Evolutionary conservation across 2,888 invertebrate species (phyloP).

Genomic region (Drosophila sordidula): DNA sequence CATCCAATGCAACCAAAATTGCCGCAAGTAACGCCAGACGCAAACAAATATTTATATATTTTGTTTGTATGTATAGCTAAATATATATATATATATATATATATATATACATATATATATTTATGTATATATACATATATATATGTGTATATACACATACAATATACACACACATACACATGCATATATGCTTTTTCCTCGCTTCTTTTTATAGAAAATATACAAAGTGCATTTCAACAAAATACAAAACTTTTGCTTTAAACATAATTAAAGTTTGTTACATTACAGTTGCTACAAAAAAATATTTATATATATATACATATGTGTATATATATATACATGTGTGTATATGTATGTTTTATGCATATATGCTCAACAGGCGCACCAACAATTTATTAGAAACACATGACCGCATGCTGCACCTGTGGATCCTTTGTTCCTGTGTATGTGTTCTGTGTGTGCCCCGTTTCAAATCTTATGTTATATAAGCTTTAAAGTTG

Average conservation of each 20-base stretch:
- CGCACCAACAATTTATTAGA: slow-evolving; percentile 8
- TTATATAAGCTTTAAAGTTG: slow-evolving; percentile 11
- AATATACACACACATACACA: slow-evolving; percentile 3
- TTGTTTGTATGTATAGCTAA: slow-evolving; percentile 4
- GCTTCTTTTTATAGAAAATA: too few relatives aligned
- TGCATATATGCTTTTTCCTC: slow-evolving; percentile 1
- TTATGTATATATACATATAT: slow-evolving; percentile 1
- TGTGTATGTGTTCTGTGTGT: neutral
- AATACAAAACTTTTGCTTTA: slow-evolving; percentile 1
- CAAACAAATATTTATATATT: slow-evolving; percentile 12
- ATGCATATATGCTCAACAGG: slow-evolving; percentile 7
- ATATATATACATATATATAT: slow-evolving; percentile 5
- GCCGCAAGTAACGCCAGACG: slow-evolving; percentile 18
- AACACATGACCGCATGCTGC: slow-evolving; percentile 8
- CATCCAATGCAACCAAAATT: slow-evolving; percentile 46
- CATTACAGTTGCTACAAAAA: slow-evolving; percentile 7
- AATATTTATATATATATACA: neutral
- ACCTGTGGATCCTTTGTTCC: slow-evolving; percentile 8
- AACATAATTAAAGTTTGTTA: slow-evolving; percentile 1
- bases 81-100: slow-evolving; percentile 1
- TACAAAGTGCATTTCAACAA: too few relatives aligned
- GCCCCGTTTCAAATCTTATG: neutral
- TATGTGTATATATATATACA: neutral
- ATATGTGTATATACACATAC: neutral
- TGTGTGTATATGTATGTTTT: neutral